These are phyloP conservation scores for Leptosomus discolor DNA, from an alignment of 2,113 vertebrate genomes.

Conservation along the genomic window DNA sequence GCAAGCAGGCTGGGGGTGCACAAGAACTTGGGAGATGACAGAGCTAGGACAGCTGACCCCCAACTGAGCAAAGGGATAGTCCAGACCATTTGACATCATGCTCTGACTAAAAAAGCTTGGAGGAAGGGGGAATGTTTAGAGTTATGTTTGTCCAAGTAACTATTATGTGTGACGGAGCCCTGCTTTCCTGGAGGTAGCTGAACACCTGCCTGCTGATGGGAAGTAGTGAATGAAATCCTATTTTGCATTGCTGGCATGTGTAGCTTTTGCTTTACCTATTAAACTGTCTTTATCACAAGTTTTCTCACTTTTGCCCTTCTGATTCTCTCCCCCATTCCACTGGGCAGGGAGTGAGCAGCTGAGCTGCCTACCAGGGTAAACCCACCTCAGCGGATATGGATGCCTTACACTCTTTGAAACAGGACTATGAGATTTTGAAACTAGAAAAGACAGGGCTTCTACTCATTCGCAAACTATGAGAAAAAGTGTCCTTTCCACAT, in stretches of 20 bases:
- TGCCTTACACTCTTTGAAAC: not conserved
- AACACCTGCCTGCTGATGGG: not conserved
- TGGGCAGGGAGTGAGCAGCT: accelerated
- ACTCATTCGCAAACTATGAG: not conserved
- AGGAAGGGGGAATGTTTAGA: not conserved
- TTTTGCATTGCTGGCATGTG: not conserved
- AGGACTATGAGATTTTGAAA: not conserved
- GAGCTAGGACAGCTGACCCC: not conserved
- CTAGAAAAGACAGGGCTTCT: not conserved
- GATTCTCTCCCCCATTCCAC: not conserved
- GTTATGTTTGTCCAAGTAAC: not conserved
- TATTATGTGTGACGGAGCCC: accelerated
- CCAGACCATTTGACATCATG: not conserved
- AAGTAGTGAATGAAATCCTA: not conserved
- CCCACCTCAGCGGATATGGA: not conserved
- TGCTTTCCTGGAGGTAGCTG: not conserved
- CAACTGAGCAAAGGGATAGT: not conserved
- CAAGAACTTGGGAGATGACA: not conserved
- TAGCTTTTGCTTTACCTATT: not conserved
- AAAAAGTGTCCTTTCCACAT: not conserved
- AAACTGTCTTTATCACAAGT: not conserved
- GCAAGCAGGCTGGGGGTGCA: not conserved
- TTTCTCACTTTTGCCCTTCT: not conserved
- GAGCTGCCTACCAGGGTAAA: not conserved
- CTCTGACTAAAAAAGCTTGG: not conserved